These are phyloP conservation scores for Cyprinus carpio DNA, from an alignment of 2,113 vertebrate genomes.

Conservation along the genomic window DNA sequence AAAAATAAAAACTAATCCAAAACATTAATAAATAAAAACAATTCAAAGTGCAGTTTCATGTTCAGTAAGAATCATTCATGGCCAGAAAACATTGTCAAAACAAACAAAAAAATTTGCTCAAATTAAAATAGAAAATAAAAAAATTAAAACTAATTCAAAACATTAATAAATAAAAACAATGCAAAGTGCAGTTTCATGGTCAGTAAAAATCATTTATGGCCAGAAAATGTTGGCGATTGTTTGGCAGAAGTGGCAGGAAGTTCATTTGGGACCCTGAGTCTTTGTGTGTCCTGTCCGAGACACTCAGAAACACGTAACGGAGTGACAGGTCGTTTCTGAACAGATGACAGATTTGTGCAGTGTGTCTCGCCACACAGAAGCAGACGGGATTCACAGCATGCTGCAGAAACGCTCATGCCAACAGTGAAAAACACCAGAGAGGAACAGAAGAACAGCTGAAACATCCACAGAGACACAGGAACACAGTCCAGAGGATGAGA, in stretches of 20 bases:
- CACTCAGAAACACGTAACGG: background rate
- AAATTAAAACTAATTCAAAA: too few species aligned
- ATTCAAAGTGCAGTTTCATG: too few species aligned
- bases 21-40: too few species aligned
- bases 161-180: too few species aligned
- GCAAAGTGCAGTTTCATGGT: background rate
- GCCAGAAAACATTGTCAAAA: background rate
- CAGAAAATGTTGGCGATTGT: background rate
- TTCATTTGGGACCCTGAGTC: background rate
- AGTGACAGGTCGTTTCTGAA: background rate
- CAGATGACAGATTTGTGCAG: background rate
- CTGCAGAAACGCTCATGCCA: background rate
- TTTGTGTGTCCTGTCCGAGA: background rate
- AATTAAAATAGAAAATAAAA: too few species aligned
- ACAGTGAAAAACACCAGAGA: background rate
- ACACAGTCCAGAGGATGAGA: constrained; percentile 76
- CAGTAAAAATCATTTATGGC: background rate
- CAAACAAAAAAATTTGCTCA: too few species aligned
- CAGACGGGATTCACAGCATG: background rate
- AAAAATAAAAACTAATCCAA: too few species aligned
- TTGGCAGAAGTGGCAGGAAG: background rate
- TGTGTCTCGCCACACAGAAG: background rate
- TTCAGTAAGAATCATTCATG: background rate
- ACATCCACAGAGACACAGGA: constrained; percentile 55
- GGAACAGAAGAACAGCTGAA: constrained; percentile 59